Conservation (phyloP, 2,797 vertebrate genomes). For the Myripristis jacobus region DNA sequence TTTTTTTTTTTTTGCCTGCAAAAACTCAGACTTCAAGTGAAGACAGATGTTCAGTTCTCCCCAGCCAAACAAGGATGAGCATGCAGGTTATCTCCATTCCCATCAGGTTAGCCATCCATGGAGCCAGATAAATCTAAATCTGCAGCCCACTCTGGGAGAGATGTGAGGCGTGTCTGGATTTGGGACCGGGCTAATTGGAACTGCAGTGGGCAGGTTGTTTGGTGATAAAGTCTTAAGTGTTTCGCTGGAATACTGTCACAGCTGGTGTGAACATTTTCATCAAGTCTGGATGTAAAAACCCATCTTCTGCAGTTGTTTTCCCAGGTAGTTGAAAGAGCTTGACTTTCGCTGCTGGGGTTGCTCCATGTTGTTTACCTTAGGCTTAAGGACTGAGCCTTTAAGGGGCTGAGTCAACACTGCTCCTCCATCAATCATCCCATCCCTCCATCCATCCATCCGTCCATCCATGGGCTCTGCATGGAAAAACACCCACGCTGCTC, state of each 20-base stretch:
- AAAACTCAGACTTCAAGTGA: slow-evolving; percentile 20
- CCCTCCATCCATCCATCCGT: slow-evolving; percentile 40
- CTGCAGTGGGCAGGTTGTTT: slow-evolving; percentile 62
- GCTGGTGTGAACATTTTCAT: too few species aligned
- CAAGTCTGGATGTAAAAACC: too few species aligned
- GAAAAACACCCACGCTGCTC: slow-evolving; percentile 61
- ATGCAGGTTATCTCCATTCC: slow-evolving; percentile 74
- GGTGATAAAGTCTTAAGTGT: too few species aligned
- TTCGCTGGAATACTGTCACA: too few species aligned
- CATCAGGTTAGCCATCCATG: slow-evolving; percentile 76
- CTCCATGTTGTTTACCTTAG: slow-evolving; percentile 51
- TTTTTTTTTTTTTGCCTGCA: too few species aligned
- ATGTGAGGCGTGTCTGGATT: slow-evolving; percentile 73
- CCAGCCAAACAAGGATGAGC: slow-evolving; percentile 66
- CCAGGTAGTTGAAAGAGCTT: background rate
- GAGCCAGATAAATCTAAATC: slow-evolving; percentile 65
- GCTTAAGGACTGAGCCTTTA: slow-evolving; percentile 38
- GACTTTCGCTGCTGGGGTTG: background rate
- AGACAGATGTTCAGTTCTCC: slow-evolving; percentile 59
- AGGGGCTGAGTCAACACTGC: slow-evolving; percentile 51
- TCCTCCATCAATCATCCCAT: slow-evolving; percentile 61
- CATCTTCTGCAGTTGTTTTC: background rate
- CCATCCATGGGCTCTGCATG: slow-evolving; percentile 62
- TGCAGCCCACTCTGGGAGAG: slow-evolving; percentile 62
- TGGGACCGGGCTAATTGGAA: slow-evolving; percentile 63